Evolutionary conservation across 2,888 invertebrate species (phyloP), one percentile per base, ranked within the genome.

Genomic region (Barypeithes pellucidus): DNA sequence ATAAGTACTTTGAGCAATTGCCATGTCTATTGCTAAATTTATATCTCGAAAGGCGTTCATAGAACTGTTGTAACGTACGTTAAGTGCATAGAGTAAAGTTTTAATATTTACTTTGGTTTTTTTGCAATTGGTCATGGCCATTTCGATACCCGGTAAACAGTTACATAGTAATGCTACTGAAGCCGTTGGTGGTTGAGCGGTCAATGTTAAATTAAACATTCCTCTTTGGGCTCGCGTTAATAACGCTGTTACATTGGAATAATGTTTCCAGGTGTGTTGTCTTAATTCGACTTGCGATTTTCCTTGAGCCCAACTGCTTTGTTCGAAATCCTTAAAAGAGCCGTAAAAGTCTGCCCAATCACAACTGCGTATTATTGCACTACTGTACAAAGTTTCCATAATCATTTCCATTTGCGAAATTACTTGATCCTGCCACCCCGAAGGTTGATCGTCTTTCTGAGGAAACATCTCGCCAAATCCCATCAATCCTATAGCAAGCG

Each of bases 141-240:
- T 52, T 20, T 52, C 52, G 9, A 52, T 52, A 3, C 54, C 29
- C 1, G 54, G 22, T n/a, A 54, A 29, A 24, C 54, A 54, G 54
- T 54, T 54, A 29, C 54, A 54, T n/a, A 29, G 54, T 14, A 54
- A 54, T 24, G 54, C 54, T 29, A 54, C 54, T 3, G 54, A 54
- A 29, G 54, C 22, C 1, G 54, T 24, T 29, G 54, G 54, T 3
- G 54, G 54, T 54, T 54, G 54, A 9, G 54, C 54, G n/a, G 54
- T 54, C 29, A 54, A 22, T 12, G 54, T 54, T 14, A 54, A 29
- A 54, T 54, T 54, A 54, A 29, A 54, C 12, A 54, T 54, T 9
- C 54, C 54, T 4, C 29, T 54, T n/a, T 24, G 29, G 9, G 20
- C 29, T 11, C 24, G 24, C 11, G 24, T 7, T 7, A 29, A 14